phyloP scores from a whole-genome alignment of 2,113 vertebrate species.

The Anser brachyrhynchus region DNA sequence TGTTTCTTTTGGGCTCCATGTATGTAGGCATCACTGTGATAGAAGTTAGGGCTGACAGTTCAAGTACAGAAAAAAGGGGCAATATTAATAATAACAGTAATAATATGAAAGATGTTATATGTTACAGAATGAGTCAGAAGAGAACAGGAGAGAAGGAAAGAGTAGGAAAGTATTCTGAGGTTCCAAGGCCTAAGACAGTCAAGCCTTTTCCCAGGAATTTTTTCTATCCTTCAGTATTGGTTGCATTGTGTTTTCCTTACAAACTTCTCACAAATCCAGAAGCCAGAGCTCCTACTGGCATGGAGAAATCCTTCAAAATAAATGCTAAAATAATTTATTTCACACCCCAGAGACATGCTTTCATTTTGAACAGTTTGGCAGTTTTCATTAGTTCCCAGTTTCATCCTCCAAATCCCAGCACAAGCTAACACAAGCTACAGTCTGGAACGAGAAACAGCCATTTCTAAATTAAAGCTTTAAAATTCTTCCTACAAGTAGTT shows the following conservation, averaged over 20 bases:
- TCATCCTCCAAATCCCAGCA: not conserved
- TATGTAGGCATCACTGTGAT: not conserved
- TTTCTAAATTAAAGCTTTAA: slow-evolving; percentile 5
- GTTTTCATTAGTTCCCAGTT: not conserved
- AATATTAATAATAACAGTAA: not conserved
- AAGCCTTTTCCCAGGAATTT: not conserved
- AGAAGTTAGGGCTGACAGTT: not conserved
- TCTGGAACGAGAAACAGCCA: not conserved
- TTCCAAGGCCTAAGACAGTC: not conserved
- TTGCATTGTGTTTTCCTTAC: not conserved
- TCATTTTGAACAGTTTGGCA: not conserved
- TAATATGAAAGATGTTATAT: not conserved
- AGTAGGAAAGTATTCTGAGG: not conserved
- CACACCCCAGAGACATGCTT: not conserved
- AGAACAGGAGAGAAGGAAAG: not conserved
- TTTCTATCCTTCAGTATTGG: not conserved
- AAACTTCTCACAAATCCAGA: not conserved
- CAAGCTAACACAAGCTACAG: not conserved
- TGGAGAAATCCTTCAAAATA: not conserved
- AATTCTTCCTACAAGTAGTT: not conserved
- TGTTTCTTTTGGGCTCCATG: not conserved
- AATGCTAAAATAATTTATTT: not conserved
- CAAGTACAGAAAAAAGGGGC: not conserved
- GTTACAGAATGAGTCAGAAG: not conserved
- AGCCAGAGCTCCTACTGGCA: not conserved